phyloP scores from a whole-genome alignment of 2,888 invertebrate genomes.

The Cerastis leucographa region DNA sequence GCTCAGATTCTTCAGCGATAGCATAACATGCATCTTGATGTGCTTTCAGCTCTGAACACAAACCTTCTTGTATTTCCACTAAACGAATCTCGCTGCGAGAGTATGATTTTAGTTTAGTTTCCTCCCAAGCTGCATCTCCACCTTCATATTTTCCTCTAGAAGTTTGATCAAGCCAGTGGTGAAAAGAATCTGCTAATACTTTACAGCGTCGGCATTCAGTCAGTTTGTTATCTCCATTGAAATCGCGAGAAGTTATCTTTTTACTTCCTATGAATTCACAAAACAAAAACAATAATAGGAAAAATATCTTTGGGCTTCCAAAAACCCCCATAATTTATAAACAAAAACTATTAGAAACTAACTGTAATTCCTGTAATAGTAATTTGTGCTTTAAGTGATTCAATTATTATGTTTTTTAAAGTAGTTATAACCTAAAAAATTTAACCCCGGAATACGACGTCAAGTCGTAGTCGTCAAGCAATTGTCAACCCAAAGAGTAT shows the following conservation, averaged over 20 bases:
- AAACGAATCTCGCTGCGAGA: constrained; percentile 96
- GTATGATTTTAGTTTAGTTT: constrained; percentile 95
- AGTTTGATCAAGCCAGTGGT: constrained; percentile 95
- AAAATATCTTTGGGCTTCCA: constrained; percentile 50
- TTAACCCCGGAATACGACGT: not conserved
- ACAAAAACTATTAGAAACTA: not conserved
- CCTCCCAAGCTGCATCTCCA: constrained; percentile 98
- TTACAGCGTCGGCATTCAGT: constrained; percentile 93
- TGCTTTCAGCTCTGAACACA: constrained; percentile 93
- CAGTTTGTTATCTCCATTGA: constrained; percentile 59
- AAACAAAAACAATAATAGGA: constrained; percentile 66
- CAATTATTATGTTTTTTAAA: not conserved
- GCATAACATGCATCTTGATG: constrained; percentile 95
- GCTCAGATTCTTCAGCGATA: constrained; percentile 95
- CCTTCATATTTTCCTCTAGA: constrained; percentile 97
- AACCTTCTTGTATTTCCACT: constrained; percentile 96
- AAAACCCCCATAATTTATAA: constrained; percentile 46
- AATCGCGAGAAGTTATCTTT: constrained; percentile 64
- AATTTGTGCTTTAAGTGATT: not conserved
- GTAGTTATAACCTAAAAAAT: constrained; percentile 2
- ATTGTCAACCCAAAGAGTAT: no score
- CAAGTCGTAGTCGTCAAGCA: not conserved
- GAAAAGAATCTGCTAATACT: constrained; percentile 93
- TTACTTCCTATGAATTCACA: constrained; percentile 67
- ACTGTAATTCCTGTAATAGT: not conserved